Base-by-base conservation (phyloP, 2,888 invertebrate genomes). In the Melieria omissa region DNA sequence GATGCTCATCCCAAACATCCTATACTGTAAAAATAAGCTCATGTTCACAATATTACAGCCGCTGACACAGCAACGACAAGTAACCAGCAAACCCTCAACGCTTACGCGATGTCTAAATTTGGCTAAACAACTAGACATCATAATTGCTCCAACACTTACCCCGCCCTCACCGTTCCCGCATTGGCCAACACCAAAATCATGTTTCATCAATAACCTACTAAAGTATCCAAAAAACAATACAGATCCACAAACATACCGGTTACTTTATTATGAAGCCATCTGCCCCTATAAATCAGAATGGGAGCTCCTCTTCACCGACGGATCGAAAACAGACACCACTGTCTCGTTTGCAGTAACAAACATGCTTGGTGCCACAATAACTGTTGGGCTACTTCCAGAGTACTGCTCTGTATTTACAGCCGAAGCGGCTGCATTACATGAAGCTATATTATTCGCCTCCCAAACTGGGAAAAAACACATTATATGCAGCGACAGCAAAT, bases 401-500 rank as follows among this genome's bases (percentile, higher is more conserved):
- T 55, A 70, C 55, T 58, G 71, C 49, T 75, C 73, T 10, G 62
- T 70, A 47, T 70, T 72, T 45, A 70, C 70, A 4, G 57, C 70
- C 4, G 72, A 75, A 72, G 66, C 75, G 5, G 65, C 61, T 46
- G 65, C 73, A 9, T 58, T 73, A 9, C 45, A 65, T 5, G 66
- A 61, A 65, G 74, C 74, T 2, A 44, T 60, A 12, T 46, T 52
- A 8, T 42, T 41, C 47, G 57, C 60, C 12, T 61, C 46, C 6
- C 47, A 45, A 16, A 46, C 8, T n/a, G 45, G 55, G 14, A 64
- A 70, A 4, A 75, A 73, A 75, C 55, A 29, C 47, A 45, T 67
- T 9, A 72, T 74, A 71, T 74, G 73, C 54, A 63, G 71, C 44
- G 74, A 73, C 65, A 74, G 69, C 14, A 69, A 61, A 14, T 74